These are phyloP conservation scores for Thunnus thynnus DNA, from an alignment of 2,113 vertebrate species.

Conservation along the genomic window DNA sequence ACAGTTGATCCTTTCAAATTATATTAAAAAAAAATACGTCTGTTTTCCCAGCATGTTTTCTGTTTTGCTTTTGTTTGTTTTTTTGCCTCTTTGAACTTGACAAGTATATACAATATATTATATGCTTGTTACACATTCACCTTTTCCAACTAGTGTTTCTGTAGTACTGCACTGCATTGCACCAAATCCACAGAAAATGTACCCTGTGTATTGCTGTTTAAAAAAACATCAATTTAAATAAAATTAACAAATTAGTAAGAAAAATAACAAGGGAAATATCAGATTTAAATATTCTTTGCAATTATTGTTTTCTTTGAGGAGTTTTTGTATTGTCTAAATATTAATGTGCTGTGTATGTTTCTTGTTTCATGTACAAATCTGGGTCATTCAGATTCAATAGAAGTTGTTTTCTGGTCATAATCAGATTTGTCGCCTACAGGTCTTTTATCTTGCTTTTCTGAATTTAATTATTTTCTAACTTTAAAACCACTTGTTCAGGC, in stretches of 20 bases:
- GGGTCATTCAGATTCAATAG: conserved; percentile 49
- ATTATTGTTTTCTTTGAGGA: conserved; percentile 6
- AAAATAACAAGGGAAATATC: not conserved
- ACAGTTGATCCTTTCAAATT: conserved; percentile 11
- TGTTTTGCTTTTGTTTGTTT: too few relatives aligned
- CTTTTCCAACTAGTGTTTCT: not conserved
- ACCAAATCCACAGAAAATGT: not conserved
- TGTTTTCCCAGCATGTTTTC: not conserved
- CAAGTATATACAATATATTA: too few relatives aligned
- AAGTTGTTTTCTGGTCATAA: conserved; percentile 39
- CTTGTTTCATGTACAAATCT: conserved; percentile 46
- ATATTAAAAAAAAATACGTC: not conserved
- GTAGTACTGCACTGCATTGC: not conserved
- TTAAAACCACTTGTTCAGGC: conserved; percentile 49
- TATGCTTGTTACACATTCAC: conserved; percentile 5
- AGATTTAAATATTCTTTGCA: conserved; percentile 23
- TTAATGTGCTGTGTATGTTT: conserved; percentile 32
- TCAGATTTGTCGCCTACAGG: conserved; percentile 36
- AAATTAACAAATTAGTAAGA: too few relatives aligned
- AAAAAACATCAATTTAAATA: too few relatives aligned
- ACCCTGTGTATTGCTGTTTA: too few relatives aligned
- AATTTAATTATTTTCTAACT: conserved; percentile 40
- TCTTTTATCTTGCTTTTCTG: conserved; percentile 57
- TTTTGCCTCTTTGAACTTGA: too few relatives aligned
- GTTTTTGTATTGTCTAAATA: conserved; percentile 10